These are phyloP conservation scores for Sylvietta virens DNA, from an alignment of 2,113 vertebrate genomes.

Conservation along the genomic window DNA sequence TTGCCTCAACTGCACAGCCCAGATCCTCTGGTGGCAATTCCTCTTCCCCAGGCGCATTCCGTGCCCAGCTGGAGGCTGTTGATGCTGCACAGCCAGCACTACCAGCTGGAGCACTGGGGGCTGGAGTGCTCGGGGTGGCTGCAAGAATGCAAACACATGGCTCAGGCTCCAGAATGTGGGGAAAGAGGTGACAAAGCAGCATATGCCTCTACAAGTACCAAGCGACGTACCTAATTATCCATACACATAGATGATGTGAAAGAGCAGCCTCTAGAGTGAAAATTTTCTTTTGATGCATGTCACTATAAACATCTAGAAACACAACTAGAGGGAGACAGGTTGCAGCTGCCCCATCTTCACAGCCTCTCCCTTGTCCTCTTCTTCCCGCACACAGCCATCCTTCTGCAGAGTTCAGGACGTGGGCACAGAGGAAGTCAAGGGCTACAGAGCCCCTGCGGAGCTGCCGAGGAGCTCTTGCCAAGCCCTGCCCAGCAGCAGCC, in stretches of 20 bases:
- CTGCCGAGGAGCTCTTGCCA: neutral
- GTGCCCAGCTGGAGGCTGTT: rapidly evolving
- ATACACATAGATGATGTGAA: neutral
- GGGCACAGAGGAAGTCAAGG: neutral
- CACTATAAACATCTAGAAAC: neutral
- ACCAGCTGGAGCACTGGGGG: neutral
- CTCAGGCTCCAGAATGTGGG: neutral
- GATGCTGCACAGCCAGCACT: rapidly evolving
- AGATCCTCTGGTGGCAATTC: neutral
- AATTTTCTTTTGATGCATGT: neutral
- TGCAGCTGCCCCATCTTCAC: neutral
- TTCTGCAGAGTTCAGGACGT: neutral
- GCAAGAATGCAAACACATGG: constrained; percentile 26
- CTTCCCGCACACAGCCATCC: rapidly evolving
- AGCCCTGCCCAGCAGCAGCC: neutral
- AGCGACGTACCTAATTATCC: neutral
- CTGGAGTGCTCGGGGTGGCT: constrained; percentile 25
- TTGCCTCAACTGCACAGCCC: rapidly evolving
- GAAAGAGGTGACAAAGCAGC: neutral
- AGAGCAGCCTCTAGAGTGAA: neutral
- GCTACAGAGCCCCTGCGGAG: neutral
- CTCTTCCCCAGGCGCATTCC: neutral
- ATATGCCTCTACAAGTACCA: neutral
- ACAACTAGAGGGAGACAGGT: neutral
- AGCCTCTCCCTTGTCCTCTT: rapidly evolving